These are phyloP conservation scores for Platichthys flesus DNA, from an alignment of 2,113 vertebrate genomes.

Conservation along the genomic window DNA sequence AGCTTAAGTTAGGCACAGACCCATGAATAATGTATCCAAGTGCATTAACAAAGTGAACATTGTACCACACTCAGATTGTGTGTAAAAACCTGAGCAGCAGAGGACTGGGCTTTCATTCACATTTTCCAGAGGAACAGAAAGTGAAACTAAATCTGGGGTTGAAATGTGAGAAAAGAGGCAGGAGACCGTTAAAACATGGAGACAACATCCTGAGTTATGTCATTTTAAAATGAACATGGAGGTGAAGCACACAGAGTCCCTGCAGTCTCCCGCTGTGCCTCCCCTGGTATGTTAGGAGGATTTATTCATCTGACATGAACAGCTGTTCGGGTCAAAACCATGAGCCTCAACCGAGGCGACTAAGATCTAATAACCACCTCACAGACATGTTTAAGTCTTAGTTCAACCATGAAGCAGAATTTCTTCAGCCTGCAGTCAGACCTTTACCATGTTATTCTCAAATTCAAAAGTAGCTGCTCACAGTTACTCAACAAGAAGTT, in stretches of 20 bases:
- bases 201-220: neutral
- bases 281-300: constrained; percentile 1
- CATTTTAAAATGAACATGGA: neutral
- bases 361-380: neutral
- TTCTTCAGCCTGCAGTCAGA: neutral
- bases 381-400: neutral
- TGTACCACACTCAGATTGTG: no score
- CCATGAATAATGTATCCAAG: no score
- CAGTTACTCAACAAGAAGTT: neutral
- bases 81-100: no score
- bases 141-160: neutral
- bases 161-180: neutral
- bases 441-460: no score
- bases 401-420: neutral
- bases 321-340: constrained; percentile 39
- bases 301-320: constrained; percentile 28
- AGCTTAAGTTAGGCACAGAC: no score
- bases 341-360: neutral
- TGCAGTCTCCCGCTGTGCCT: neutral
- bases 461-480: neutral
- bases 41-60: no score
- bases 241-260: neutral
- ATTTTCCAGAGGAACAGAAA: neutral
- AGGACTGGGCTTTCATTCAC: neutral
- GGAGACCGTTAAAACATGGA: neutral